Conservation (phyloP, 2,113 vertebrate species). For the Apaloderma vittatum region DNA sequence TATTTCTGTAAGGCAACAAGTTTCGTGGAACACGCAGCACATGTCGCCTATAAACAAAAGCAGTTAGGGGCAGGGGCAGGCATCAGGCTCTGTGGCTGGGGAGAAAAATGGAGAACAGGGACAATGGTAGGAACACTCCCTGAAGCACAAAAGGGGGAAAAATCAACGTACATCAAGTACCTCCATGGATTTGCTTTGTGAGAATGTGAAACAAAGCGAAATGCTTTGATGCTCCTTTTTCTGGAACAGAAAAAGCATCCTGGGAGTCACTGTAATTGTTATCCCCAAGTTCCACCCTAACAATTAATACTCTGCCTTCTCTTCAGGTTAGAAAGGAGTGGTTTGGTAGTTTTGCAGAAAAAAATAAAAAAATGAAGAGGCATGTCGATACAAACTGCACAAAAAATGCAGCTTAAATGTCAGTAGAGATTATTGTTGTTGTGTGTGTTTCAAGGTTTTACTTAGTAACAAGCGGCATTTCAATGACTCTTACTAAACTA, state of each 20-base stretch:
- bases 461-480: background rate
- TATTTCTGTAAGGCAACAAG: background rate
- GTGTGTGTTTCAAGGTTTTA: background rate
- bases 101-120: background rate
- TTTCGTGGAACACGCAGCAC: background rate
- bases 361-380: background rate
- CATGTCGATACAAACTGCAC: background rate
- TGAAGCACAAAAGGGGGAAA: background rate
- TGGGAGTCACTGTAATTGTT: background rate
- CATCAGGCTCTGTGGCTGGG: background rate
- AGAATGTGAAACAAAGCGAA: background rate
- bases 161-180: background rate
- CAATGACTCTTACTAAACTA: background rate
- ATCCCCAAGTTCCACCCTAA: background rate
- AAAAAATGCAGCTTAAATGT: background rate
- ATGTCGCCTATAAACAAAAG: background rate
- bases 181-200: background rate
- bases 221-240: conserved; percentile 10
- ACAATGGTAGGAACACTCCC: background rate
- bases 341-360: background rate
- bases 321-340: background rate
- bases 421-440: background rate
- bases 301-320: background rate
- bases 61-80: background rate
- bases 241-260: background rate